A percentile compares a stretch with the other conserved stretches of the same genome.
These are phyloP conservation scores for Diarsia dahlii DNA, from an alignment of 2,888 invertebrate genomes.

Conservation along the genomic window DNA sequence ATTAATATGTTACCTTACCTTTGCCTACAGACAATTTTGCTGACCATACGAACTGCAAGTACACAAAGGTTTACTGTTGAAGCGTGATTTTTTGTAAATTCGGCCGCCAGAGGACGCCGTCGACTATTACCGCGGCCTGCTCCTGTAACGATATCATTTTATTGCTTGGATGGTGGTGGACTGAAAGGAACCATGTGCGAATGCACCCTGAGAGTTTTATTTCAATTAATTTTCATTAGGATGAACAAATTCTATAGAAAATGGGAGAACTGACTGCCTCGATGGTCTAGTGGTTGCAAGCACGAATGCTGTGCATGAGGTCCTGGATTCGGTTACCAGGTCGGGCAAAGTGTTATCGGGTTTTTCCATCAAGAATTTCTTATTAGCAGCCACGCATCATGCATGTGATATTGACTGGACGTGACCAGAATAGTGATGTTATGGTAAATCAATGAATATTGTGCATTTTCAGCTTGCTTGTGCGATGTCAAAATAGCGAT, in stretches of 20 bases:
- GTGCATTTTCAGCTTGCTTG: background rate
- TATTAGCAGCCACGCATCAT: background rate
- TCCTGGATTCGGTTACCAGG: too few relatives aligned
- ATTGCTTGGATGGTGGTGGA: conserved; percentile 69
- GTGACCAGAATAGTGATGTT: conserved; percentile 8
- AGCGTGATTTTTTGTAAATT: conserved; percentile 84
- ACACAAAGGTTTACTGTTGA: conserved; percentile 75
- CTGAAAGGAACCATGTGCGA: conserved; percentile 70
- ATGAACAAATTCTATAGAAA: background rate
- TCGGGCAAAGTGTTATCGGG: too few relatives aligned
- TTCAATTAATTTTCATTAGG: too few relatives aligned
- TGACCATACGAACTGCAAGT: conserved; percentile 68
- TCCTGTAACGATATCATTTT: conserved; percentile 83
- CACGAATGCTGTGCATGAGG: too few relatives aligned
- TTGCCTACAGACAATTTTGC: conserved; percentile 16
- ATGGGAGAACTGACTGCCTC: too few relatives aligned
- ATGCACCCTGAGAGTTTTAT: background rate
- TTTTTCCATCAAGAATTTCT: too few relatives aligned
- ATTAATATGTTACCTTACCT: too few relatives aligned
- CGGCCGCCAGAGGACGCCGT: conserved; percentile 77
- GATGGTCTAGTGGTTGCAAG: too few relatives aligned
- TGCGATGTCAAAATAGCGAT: background rate
- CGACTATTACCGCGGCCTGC: conserved; percentile 81
- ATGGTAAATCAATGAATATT: background rate
- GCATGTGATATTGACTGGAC: conserved; percentile 1